Base-by-base conservation (phyloP, 2,113 vertebrate genomes). In the Myrmecobius fasciatus region DNA sequence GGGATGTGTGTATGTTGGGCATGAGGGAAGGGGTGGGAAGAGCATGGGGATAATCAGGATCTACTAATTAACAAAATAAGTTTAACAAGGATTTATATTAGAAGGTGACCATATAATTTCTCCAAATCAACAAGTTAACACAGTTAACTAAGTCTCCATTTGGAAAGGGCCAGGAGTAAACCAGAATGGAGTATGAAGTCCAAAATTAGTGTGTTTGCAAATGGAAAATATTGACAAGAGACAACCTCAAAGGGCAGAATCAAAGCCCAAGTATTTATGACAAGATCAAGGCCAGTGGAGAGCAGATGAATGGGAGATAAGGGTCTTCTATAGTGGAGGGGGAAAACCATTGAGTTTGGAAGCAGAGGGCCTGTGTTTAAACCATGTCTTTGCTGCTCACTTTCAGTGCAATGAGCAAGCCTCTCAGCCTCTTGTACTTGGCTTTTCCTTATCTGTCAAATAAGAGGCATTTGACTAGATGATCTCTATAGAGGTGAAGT, bases 31-130 rank as follows among this genome's bases (percentile, higher is more conserved):
- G 6, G 3, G 14, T 36, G 36, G 4, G 12, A 43, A 5, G 25
- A 90, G 22, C 0, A 1, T 0, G 0, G 0, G 8, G 91, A 31
- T n/a, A 88, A 25, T 17, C 2, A 36, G 3, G 49, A 2, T 26
- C 46, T 25, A 11, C 60, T 36, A 14, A 67, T n/a, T 83, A 83
- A 83, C 17, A 43, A 75, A 83, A 43, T 83, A 22, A 43, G 67
- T 83, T 43, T 83, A 20, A 6, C n/a, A 36, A 43, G 7, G 17
- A 20, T 83, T 83, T 83, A 83, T 43, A 83, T 17, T 83, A n/a
- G 22, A 83, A 22, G 4, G 20, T 20, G n/a, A n/a, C 20, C 36
- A 83, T 43, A 83, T n/a, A 43, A 83, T 83, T 17, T 83, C n/a
- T 83, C 6, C 20, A 43, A 7, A 20, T 43, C 17, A 83, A 83